These are phyloP conservation scores for Scelioninae gen. 1 DNA, from an alignment of 2,888 invertebrate species.

Conservation along the genomic window DNA sequence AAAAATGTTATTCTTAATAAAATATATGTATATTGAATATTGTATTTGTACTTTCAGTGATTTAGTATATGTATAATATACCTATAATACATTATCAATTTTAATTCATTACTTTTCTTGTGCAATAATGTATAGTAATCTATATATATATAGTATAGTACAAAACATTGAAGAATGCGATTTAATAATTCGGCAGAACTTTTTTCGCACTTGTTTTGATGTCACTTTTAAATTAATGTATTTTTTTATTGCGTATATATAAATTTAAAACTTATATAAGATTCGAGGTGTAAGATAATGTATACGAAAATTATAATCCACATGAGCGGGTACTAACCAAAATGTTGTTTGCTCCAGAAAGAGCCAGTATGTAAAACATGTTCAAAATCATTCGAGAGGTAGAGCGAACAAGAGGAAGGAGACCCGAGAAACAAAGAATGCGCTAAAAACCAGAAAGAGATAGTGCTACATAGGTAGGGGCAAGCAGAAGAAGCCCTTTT, in stretches of 20 bases:
- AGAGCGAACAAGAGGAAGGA: conserved; percentile 11
- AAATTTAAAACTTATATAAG: conserved; percentile 38
- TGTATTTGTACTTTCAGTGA: no score
- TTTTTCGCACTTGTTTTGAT: no score
- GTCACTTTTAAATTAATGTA: conserved; percentile 20
- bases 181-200: neutral
- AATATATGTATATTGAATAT: no score
- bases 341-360: conserved; percentile 64
- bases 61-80: no score
- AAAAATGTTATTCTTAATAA: no score
- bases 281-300: conserved; percentile 33
- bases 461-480: conserved; percentile 21
- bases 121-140: no score
- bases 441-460: conserved; percentile 46
- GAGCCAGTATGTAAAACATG: conserved; percentile 72
- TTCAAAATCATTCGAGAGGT: conserved; percentile 44
- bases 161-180: neutral
- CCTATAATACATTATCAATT: no score
- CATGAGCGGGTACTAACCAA: conserved; percentile 46
- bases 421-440: conserved; percentile 54
- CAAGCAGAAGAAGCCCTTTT: conserved; percentile 71
- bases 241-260: conserved; percentile 18
- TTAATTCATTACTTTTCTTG: no score
- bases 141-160: no score
- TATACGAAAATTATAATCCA: conserved; percentile 65